Conservation (phyloP, 2,797 vertebrate species). For the Sparidentex hasta region DNA sequence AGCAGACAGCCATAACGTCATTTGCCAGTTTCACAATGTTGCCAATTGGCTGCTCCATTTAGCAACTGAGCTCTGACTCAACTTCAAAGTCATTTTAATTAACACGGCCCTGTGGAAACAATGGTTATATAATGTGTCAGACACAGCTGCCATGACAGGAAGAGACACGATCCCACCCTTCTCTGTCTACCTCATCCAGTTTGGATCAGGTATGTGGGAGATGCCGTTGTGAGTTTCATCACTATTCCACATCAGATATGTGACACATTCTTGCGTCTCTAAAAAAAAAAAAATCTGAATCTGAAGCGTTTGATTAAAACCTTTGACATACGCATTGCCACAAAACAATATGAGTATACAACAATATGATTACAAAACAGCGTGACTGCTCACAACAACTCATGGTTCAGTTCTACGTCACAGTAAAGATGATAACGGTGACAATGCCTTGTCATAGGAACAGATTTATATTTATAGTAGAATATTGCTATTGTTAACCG, state of each 20-base stretch:
- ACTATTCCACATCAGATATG: background rate
- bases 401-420: background rate
- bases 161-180: conserved; percentile 26
- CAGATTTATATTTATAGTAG: background rate
- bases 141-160: conserved; percentile 50
- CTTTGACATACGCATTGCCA: background rate
- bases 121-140: conserved; percentile 54
- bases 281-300: background rate
- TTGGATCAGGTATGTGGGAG: conserved; percentile 9
- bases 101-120: conserved; percentile 54
- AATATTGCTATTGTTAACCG: background rate
- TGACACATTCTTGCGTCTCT: background rate
- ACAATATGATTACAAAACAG: background rate
- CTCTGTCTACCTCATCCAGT: conserved; percentile 13
- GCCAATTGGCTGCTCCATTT: conserved; percentile 55
- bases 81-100: conserved; percentile 70
- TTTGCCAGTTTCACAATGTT: conserved; percentile 40
- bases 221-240: background rate
- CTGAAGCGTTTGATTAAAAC: background rate
- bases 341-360: background rate
- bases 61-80: conserved; percentile 49
- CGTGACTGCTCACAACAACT: no score
- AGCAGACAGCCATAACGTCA: conserved; percentile 9
- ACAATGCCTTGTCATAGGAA: background rate
- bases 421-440: background rate